Conservation (phyloP, 2,113 vertebrate species). For the Halichoeres trimaculatus region DNA sequence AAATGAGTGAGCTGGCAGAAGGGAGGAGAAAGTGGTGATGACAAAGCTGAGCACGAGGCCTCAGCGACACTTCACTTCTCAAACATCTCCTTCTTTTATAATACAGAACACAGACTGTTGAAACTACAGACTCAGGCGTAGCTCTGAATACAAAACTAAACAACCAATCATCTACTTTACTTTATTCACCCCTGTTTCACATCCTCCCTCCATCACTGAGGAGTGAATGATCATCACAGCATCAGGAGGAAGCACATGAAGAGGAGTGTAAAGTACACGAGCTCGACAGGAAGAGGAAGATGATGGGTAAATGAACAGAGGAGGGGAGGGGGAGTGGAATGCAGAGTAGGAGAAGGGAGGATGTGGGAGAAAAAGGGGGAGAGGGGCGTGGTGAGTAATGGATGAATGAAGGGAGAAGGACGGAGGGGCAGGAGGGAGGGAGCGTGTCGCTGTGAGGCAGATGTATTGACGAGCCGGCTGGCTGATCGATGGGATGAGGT, state of each 20-base stretch:
- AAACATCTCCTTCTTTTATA: too few species aligned
- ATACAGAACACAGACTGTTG: too few species aligned
- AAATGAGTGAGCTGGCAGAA: constrained; percentile 55
- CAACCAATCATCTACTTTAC: background rate
- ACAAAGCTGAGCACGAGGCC: constrained; percentile 35
- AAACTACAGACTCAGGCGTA: too few species aligned
- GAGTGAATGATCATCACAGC: constrained; percentile 20
- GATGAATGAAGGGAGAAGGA: constrained; percentile 32
- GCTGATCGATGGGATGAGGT: constrained; percentile 66
- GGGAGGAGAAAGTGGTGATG: constrained; percentile 60
- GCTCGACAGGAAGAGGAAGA: constrained; percentile 37
- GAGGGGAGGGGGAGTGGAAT: constrained; percentile 9
- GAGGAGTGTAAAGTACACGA: constrained; percentile 20
- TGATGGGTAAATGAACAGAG: constrained; percentile 16
- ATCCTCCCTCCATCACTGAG: constrained; percentile 25
- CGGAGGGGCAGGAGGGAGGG: constrained; percentile 8
- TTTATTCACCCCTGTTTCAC: background rate
- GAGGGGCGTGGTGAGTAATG: constrained; percentile 46
- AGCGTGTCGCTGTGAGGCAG: constrained; percentile 52
- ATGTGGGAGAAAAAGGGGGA: constrained; percentile 31
- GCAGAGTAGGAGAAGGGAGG: constrained; percentile 43
- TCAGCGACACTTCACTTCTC: constrained; percentile 13
- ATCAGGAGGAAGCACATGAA: constrained; percentile 31
- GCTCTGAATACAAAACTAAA: too few species aligned
- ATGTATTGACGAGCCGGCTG: constrained; percentile 52